These are phyloP conservation scores for Callipepla squamata DNA, from an alignment of 2,113 vertebrate species.

Conservation along the genomic window DNA sequence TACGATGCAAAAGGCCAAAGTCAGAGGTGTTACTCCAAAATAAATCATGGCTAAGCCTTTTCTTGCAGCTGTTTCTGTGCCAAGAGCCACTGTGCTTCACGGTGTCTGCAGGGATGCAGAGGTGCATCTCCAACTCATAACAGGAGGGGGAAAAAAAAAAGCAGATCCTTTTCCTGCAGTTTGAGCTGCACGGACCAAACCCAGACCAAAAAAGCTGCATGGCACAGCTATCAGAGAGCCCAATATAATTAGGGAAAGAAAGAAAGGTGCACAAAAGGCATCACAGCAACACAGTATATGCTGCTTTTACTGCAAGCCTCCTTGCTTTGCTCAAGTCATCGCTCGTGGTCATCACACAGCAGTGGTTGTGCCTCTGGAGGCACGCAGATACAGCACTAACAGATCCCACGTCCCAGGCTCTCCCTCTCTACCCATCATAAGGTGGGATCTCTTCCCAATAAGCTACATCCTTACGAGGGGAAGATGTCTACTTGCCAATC, in stretches of 20 bases:
- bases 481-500: accelerated
- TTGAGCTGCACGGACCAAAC: background rate
- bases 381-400: accelerated
- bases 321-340: background rate
- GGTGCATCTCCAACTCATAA: background rate
- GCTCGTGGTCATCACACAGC: background rate
- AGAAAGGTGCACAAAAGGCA: background rate
- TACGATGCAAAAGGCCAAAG: background rate
- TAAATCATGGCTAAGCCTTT: background rate
- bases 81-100: background rate
- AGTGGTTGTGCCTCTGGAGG: background rate
- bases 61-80: background rate
- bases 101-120: background rate
- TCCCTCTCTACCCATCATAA: background rate
- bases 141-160: background rate
- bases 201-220: background rate
- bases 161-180: background rate
- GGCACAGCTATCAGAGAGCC: background rate
- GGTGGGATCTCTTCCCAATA: background rate
- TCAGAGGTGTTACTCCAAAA: background rate
- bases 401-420: background rate
- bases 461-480: background rate
- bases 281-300: background rate
- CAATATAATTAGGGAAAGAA: background rate
- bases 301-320: background rate